Conservation (phyloP, 2,113 vertebrate species). For the Accipiter virgatus region DNA sequence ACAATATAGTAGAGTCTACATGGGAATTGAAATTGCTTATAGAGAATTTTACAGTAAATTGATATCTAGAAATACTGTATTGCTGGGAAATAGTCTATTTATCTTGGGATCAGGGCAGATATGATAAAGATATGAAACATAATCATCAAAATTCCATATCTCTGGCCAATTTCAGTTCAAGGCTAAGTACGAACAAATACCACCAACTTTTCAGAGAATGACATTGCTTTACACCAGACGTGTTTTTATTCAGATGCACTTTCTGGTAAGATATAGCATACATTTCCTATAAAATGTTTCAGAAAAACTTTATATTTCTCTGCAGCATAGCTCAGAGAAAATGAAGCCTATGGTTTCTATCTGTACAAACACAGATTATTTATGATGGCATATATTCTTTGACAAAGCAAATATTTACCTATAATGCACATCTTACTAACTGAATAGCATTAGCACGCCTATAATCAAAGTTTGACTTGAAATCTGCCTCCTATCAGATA, state of each 20-base stretch:
- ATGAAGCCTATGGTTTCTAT: not conserved
- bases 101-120: slow-evolving; percentile 14
- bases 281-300: not conserved
- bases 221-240: not conserved
- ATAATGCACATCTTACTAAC: not conserved
- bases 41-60: slow-evolving; percentile 56
- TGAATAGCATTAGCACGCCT: not conserved
- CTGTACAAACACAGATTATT: not conserved
- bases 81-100: slow-evolving; percentile 22
- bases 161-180: not conserved
- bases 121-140: slow-evolving; percentile 48
- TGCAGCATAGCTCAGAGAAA: not conserved
- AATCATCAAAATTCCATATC: not conserved
- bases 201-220: not conserved
- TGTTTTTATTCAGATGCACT: not conserved
- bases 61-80: not conserved
- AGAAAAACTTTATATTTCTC: not conserved
- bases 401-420: not conserved
- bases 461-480: not conserved
- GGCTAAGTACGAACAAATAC: not conserved
- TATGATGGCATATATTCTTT: not conserved
- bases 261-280: not conserved
- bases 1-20: slow-evolving; percentile 6
- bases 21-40: slow-evolving; percentile 42
- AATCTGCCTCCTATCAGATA: not conserved